Base-by-base conservation (phyloP, 1,140 invertebrate species). In the Acyrthosiphon pisum region DNA sequence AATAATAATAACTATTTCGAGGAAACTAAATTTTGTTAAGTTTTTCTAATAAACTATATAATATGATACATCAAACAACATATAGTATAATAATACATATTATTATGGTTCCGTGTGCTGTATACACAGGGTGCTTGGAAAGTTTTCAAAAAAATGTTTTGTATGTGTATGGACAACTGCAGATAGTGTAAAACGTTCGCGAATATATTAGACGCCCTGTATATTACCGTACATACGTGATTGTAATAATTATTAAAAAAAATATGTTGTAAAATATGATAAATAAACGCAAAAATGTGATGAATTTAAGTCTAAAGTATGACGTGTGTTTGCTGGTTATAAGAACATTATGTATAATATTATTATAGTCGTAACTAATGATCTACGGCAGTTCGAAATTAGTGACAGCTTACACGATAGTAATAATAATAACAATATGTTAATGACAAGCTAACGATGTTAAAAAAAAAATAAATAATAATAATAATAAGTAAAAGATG, bases 331-430 rank as follows among this genome's bases (percentile, higher is more conserved):
- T 90, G 53, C 53, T 90, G 30, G 53, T 90, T 90, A 68, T 35
- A 35, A 68, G 87, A 37, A 89, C 8, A 60, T 68, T 44, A 68
- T 90, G 68, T 68, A 68, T 89, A 44, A 44, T 84, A 44, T 23
- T 87, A 87, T 87, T 60, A 41, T 68, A 68, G 35, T 68, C 6
- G 44, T 90, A 68, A 81, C 60, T 92, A 92, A 81, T 50, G 41
- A 44, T 41, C 81, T 93, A 93, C 91, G 46, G 81, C 46, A 56
- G 48, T 93, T 86, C 48, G 91, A 93, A 93, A 93, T 93, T 93
- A 86, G 91, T 86, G 91, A 93, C 81, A 81, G 68, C 90, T 81
- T 81, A 91, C 46, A 83, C 68, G 68, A 83, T 83, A 37, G 56
- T 90, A 48, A 76, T 76, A 83, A 76, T 76, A 83, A 76, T 76